Evolutionary conservation across 2,797 vertebrate species (phyloP).

Genomic region (Sciurus carolinensis): DNA sequence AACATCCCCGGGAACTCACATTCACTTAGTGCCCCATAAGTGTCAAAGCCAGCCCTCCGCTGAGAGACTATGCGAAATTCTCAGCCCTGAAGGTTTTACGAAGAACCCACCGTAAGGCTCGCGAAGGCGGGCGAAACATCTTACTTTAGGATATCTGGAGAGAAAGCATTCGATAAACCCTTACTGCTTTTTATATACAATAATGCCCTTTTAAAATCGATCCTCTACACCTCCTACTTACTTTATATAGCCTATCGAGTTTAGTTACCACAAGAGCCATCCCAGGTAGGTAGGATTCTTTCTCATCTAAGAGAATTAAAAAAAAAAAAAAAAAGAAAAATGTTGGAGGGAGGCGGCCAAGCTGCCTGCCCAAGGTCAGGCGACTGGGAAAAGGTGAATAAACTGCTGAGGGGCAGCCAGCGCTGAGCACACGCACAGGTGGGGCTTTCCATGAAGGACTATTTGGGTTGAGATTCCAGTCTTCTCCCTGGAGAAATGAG

Average conservation of each 20-base stretch:
- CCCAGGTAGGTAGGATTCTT: background rate
- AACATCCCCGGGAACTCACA: background rate
- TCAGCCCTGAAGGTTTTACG: background rate
- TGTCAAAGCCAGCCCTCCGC: background rate
- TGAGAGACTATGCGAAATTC: background rate
- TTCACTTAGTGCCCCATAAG: background rate
- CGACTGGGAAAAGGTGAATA: background rate
- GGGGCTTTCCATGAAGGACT: background rate
- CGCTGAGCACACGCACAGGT: background rate
- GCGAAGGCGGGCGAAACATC: background rate
- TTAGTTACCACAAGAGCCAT: background rate
- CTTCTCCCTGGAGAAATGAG: background rate
- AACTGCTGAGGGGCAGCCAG: background rate
- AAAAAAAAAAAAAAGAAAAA: background rate
- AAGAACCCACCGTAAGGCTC: background rate
- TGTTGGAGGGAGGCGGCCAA: background rate
- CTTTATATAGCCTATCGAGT: slow-evolving; percentile 19
- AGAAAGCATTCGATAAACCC: background rate
- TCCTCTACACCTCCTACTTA: background rate
- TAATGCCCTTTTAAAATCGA: background rate
- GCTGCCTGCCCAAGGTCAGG: background rate
- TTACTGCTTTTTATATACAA: background rate
- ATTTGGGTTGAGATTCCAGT: background rate
- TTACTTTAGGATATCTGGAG: background rate
- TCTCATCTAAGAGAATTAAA: slow-evolving; percentile 9